Conservation (phyloP, 2,797 vertebrate species). For the Parambassis ranga region DNA sequence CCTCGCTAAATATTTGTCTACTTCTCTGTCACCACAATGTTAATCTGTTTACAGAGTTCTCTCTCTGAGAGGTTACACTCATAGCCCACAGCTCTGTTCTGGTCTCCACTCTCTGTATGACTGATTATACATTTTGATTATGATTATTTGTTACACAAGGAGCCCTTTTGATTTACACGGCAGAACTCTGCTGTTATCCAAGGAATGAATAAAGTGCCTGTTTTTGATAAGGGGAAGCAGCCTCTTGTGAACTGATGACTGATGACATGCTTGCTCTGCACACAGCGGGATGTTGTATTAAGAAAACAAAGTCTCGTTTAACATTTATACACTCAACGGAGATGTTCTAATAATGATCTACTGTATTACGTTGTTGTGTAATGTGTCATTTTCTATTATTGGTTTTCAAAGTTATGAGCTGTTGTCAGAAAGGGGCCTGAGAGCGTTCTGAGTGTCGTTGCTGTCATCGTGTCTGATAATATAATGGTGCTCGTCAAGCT, state of each 20-base stretch:
- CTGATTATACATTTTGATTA: constrained; percentile 19
- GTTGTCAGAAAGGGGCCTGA: constrained; percentile 1
- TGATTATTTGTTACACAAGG: constrained; percentile 6
- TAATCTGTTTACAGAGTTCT: not conserved
- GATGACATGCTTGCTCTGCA: not conserved
- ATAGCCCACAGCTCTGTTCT: not conserved
- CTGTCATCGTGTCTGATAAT: constrained; percentile 5
- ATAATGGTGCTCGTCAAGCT: constrained; percentile 1
- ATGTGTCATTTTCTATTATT: constrained; percentile 21
- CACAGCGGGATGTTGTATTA: not conserved
- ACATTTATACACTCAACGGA: constrained; percentile 12
- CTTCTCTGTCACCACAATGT: not conserved
- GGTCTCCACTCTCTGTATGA: not conserved
- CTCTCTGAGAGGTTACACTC: not conserved
- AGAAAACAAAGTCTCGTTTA: constrained; percentile 21
- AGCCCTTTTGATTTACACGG: constrained; percentile 3
- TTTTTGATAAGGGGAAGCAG: not conserved
- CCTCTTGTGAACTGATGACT: constrained; percentile 5
- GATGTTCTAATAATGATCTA: constrained; percentile 10
- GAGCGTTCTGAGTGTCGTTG: constrained; percentile 10
- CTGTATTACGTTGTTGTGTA: not conserved
- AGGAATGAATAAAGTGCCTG: constrained; percentile 56
- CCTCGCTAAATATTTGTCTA: constrained; percentile 12
- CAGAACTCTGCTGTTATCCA: constrained; percentile 5
- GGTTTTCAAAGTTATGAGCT: constrained; percentile 22